Base-by-base conservation (phyloP, 37 sponge, comb jelly and placozoan species). In the Tethya wilhelma region DNA sequence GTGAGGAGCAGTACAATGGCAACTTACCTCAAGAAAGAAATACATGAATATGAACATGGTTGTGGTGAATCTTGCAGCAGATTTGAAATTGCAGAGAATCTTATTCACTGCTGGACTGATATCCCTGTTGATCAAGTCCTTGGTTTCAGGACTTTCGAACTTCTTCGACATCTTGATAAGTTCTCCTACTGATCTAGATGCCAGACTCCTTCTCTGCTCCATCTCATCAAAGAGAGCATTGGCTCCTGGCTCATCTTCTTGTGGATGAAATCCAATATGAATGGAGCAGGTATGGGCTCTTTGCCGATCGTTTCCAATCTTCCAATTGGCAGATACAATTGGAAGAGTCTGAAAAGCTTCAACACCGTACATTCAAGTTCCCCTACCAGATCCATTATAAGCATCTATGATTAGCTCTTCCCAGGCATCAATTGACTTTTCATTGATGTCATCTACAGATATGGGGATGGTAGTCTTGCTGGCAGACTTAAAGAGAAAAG, bases 381-480 rank as follows among this genome's bases (percentile, higher is more conserved):
- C 66, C 8, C 66, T 2, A 29, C 34, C 66, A 17, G 36, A 33
- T 3, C 32, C 32, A 17, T 65, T 65, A 34, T 65, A 65, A 65
- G 66, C 36, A 7, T 65, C 66, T 33, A 65, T 65, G 36, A 65
- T 65, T 2, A 65, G 66, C 66, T 65, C 66, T 65, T 65, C 66
- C 66, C 66, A 65, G 34, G 34, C 32, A 34, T 65, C 66, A 3
- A 30, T 31, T 31, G 66, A 20, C 34, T 65, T 65, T 14, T 65
- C 66, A 17, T 17, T 65, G 37, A 65, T 65, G 66, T 65, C 66
- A 65, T 65, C 66, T 2, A 65, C 66, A 33, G 66, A 31, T 4
- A 65, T 33, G 4, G 66, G 66, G 4, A 65, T 65, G 4, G 66
- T 65, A 20, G 66, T 65, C 2, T 7, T 20, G 34, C 32, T 65